Evolutionary conservation across 2,797 vertebrate genomes (phyloP).

Genomic region (Sylvilagus floridanus): DNA sequence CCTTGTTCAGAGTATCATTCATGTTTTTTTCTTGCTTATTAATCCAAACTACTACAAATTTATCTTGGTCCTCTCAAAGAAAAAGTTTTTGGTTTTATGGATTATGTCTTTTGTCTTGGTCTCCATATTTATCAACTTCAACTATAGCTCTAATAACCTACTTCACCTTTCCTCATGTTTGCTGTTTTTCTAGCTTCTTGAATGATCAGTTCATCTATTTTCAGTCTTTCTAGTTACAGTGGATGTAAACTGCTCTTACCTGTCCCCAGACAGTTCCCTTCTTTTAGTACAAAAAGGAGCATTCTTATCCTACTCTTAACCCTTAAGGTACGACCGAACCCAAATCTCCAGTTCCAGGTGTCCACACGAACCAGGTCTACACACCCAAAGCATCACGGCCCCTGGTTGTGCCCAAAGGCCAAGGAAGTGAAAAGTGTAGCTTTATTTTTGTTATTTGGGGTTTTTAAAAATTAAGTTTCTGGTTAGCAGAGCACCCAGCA

Average conservation of each 20-base stretch:
- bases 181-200: constrained; percentile 49
- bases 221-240: neutral
- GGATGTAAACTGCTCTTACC: neutral
- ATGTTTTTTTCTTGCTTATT: constrained; percentile 58
- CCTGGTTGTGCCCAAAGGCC: neutral
- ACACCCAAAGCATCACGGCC: neutral
- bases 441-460: neutral
- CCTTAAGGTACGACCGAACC: neutral
- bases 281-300: neutral
- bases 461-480: constrained; percentile 11
- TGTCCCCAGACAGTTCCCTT: neutral
- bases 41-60: neutral
- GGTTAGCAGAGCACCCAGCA: neutral
- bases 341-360: neutral
- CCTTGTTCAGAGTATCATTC: constrained; percentile 16
- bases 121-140: neutral
- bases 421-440: neutral
- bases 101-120: neutral
- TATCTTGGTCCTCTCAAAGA: constrained; percentile 46
- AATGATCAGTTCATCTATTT: neutral
- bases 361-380: neutral
- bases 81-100: constrained; percentile 11
- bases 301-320: neutral
- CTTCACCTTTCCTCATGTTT: neutral
- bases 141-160: neutral